Evolutionary conservation across 2,888 invertebrate genomes (phyloP).

Genomic region (Apodemia hepburni): DNA sequence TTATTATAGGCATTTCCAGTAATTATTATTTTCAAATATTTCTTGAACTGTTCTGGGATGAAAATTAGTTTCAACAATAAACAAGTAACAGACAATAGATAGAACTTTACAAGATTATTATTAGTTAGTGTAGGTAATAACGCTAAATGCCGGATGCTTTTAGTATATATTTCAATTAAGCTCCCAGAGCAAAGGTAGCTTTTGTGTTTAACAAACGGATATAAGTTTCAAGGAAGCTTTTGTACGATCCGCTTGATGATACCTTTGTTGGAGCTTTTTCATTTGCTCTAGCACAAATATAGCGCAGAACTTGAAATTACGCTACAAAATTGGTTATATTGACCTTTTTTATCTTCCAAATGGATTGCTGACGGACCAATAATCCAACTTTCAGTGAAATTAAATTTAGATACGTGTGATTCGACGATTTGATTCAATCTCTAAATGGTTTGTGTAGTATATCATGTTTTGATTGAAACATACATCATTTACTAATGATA

Average conservation of each 20-base stretch:
- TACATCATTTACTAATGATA: no score
- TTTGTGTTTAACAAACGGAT: slow-evolving; percentile 2
- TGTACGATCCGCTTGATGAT: background rate
- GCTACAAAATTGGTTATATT: background rate
- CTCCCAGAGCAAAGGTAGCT: slow-evolving; percentile 3
- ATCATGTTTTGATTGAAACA: no score
- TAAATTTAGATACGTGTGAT: no score
- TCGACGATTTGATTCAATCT: no score
- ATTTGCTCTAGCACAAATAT: slow-evolving; percentile 1
- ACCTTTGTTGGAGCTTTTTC: background rate
- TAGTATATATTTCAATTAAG: slow-evolving; percentile 9
- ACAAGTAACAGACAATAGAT: background rate
- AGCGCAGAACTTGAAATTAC: background rate
- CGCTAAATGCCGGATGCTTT: background rate
- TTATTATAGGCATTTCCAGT: no score
- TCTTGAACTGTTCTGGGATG: no score
- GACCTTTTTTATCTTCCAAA: no score
- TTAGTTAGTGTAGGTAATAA: background rate
- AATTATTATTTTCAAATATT: no score
- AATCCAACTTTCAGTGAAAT: no score
- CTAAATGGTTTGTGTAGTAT: no score
- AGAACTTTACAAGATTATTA: background rate
- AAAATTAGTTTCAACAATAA: no score
- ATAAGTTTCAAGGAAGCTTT: slow-evolving; percentile 8
- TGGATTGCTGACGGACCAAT: no score